Evolutionary conservation across 2,113 vertebrate species (phyloP), one percentile per base, ranked within the genome.

Genomic region (Psettodes erumei): DNA sequence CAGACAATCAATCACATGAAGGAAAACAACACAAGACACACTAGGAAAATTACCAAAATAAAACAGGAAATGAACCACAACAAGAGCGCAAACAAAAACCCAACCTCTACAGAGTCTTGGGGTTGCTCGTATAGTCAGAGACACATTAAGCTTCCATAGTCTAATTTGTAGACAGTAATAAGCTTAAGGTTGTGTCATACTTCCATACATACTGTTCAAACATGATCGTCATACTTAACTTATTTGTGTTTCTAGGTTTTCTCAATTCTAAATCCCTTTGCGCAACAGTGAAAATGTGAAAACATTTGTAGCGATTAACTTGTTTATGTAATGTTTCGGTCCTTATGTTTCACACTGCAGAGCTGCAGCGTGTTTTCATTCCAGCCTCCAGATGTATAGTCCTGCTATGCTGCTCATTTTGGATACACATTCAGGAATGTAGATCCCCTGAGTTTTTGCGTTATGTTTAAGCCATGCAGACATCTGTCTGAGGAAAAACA

Each of bases 321-420:
- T 38, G 61, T 54, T 23, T 12, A 9, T 71, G 50, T 47, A 38
- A 58, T 84, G 80, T 86, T 85, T 75, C 47, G 65, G 64, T 60
- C 43, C 47, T 51, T 18, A 61, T 33, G 40, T 79, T 79, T 62
- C 66, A 63, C 60, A 60, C 66, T 68, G 48, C 72, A 40, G 70
- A 65, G 55, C 59, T 69, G 67, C 82, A 81, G 70, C 7, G 28
- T 81, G 83, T 85, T 89, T 89, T 87, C 73, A 84, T 83, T 89
- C 81, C 79, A 74, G 71, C 3, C 60, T 87, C 69, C 73, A 88
- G 84, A 88, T 91, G 88, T 86, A 88, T 71, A 86, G 78, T 56
- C 33, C 50, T 42, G 63, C 58, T 82, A 81, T 33, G 50, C 54
- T 69, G 59, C 71, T 85, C 33, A 5, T 82, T 69, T 66, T 79